phyloP scores from a whole-genome alignment of 1,140 invertebrate genomes.

The Tetramorium parvispinum region DNA sequence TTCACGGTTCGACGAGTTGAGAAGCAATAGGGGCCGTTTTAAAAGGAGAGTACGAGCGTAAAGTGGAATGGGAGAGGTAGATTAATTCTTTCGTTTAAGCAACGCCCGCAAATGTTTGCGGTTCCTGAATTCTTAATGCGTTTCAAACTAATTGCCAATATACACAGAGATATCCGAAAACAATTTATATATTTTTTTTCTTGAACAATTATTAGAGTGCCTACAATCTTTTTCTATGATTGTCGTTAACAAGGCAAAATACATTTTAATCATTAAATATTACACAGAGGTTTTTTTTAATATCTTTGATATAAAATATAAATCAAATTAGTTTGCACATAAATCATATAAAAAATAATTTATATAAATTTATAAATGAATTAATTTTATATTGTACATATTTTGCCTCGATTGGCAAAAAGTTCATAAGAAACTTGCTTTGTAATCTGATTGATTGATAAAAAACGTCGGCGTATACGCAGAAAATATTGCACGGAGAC shows the following conservation, averaged over 20 bases:
- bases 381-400: too few relatives aligned
- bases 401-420: neutral
- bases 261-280: neutral
- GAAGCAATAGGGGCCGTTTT: slow-evolving; percentile 51
- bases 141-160: slow-evolving; percentile 47
- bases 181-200: slow-evolving; percentile 1
- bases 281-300: neutral
- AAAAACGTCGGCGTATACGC: neutral
- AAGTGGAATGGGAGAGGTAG: slow-evolving; percentile 36
- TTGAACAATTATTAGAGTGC: neutral
- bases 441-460: slow-evolving; percentile 20
- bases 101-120: slow-evolving; percentile 26
- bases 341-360: neutral
- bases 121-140: slow-evolving; percentile 20
- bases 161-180: neutral
- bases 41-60: slow-evolving; percentile 50
- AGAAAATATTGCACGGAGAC: neutral
- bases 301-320: neutral
- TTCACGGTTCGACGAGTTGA: slow-evolving; percentile 57
- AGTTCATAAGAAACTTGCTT: neutral
- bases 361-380: too few relatives aligned
- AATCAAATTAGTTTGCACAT: neutral
- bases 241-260: neutral
- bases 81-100: slow-evolving; percentile 58
- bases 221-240: neutral